Percentiles rank a stretch among this genome's conserved stretches.
phyloP scores from a whole-genome alignment of 92 coral and sea anemone genomes.

The Virgularia gustaviana region DNA sequence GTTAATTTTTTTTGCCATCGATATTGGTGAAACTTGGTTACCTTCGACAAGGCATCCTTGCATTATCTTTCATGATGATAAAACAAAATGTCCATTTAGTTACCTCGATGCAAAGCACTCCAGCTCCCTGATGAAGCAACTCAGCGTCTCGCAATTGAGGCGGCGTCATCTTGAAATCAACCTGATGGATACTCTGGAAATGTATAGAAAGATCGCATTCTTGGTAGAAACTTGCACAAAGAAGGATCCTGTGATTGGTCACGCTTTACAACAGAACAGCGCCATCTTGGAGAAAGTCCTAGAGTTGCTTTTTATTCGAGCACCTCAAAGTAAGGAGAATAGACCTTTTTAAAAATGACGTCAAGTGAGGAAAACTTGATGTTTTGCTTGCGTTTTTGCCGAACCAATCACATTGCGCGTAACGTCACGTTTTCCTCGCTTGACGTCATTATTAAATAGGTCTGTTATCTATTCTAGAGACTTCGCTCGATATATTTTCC shows the following conservation, averaged over 20 bases:
- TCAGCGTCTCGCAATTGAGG: neutral
- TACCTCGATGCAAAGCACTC: constrained; percentile 27
- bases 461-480: too few species aligned
- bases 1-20: too few species aligned
- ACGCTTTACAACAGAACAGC: constrained; percentile 65
- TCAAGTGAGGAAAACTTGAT: too few species aligned
- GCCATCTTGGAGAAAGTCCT: constrained; percentile 57
- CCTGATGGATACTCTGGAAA: constrained; percentile 58
- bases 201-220: constrained; percentile 60
- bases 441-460: too few species aligned
- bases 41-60: neutral
- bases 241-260: constrained; percentile 54
- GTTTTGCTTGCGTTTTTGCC: too few species aligned
- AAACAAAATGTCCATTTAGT: constrained; percentile 11
- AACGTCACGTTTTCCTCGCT: too few species aligned
- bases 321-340: too few species aligned
- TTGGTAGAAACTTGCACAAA: constrained; percentile 36
- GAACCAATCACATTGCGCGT: too few species aligned
- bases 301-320: constrained; percentile 50
- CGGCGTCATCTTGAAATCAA: constrained; percentile 32
- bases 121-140: constrained; percentile 14
- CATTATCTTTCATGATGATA: neutral
- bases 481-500: too few species aligned
- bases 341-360: too few species aligned
- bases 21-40: neutral